Conservation (phyloP, 2,113 vertebrate species). For the Chiloscyllium plagiosum region DNA sequence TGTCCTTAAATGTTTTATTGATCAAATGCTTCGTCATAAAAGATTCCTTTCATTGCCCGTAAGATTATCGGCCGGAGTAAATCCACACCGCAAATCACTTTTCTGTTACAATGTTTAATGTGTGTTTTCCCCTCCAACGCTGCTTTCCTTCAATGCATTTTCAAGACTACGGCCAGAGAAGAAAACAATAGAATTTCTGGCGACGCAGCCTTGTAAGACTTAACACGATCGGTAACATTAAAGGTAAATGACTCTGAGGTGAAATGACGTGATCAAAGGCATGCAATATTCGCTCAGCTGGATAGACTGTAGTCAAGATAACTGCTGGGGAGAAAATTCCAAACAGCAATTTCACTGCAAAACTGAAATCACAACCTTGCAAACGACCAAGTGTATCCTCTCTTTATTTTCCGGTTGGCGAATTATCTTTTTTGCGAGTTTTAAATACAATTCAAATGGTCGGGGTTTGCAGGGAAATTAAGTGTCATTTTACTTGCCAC, state of each 20-base stretch:
- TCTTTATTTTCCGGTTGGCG: not conserved
- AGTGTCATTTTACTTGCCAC: not conserved
- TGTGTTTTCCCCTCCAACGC: no score
- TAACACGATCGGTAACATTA: not conserved
- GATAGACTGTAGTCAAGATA: not conserved
- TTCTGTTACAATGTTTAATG: not conserved
- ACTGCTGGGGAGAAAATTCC: not conserved
- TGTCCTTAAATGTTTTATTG: conserved; percentile 16
- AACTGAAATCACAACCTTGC: not conserved
- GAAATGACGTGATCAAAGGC: not conserved
- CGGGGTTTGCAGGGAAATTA: not conserved
- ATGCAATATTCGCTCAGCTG: not conserved
- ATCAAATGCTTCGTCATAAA: not conserved
- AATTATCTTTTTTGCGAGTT: not conserved
- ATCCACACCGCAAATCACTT: not conserved
- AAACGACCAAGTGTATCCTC: not conserved
- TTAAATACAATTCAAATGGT: not conserved
- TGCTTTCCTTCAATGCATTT: not conserved
- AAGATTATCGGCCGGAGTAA: not conserved
- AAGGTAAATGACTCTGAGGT: not conserved
- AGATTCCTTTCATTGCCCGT: not conserved
- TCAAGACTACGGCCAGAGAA: not conserved
- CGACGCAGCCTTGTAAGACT: not conserved
- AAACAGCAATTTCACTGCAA: not conserved
- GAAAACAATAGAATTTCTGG: not conserved